Evolutionary conservation across 1,140 invertebrate genomes (phyloP), one percentile per base, ranked within the genome.

Genomic region (Plectus sambesii): DNA sequence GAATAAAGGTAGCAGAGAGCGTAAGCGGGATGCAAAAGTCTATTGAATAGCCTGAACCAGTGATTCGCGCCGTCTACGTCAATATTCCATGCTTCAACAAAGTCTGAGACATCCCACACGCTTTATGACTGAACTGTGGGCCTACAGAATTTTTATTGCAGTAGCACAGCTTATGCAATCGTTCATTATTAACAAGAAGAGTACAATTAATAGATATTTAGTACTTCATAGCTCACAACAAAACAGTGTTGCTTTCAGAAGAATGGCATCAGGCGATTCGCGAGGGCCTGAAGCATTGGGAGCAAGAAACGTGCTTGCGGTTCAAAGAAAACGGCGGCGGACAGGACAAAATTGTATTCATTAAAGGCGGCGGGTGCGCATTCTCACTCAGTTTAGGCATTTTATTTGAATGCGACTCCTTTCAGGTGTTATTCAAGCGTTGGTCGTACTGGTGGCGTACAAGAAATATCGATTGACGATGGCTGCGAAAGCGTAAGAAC

Each of bases 341-440:
- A n/a, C 60, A 63, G 44, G 63, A 69, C 40, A 30, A 52, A 5
- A 36, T 66, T n/a, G 54, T 60, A 35, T 63, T 69, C 35, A 64
- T 66, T 29, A 47, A 50, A 36, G 63, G 65, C 8, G 59, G 61
- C 29, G 64, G 64, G 59, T 62, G n/a, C n/a, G n/a, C n/a, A n/a
- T n/a, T n/a, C n/a, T 42, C 5, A 47, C 52, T n/a, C 50, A 22
- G 12, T 12, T 20, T 23, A 6, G 45, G 47, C 25, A 2, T 51
- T 5, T 9, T 15, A 9, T 20, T 56, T 42, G 6, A 20, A 9
- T 0, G 2, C 25, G 25, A 6, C 19, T 15, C 40, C 42, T 55
- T 64, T 39, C 42, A 66, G 61, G 15, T 65, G 62, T 52, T 65
- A 65, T 41, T 69, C 66, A 4, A 64, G 56, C 49, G 63, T 66